A percentile compares a stretch with the other conserved stretches of the same genome.
These are phyloP conservation scores for Telenomus remus DNA, from an alignment of 1,140 invertebrate genomes.

Conservation along the genomic window DNA sequence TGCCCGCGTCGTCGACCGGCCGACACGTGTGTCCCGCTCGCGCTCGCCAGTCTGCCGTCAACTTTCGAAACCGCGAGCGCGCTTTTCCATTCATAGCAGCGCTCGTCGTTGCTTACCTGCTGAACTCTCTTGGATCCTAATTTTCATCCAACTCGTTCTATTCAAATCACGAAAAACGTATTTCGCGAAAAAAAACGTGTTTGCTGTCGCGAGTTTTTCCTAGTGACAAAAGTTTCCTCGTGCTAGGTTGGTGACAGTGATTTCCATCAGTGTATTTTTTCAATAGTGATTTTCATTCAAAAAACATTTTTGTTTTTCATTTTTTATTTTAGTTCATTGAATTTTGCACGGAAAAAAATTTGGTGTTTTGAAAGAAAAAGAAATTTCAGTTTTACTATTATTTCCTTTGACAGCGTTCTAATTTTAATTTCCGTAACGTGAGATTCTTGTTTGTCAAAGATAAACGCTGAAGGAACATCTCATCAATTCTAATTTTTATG, in stretches of 20 bases:
- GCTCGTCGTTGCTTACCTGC: neutral
- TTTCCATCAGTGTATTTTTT: conserved; percentile 9
- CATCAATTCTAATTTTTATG: too few relatives aligned
- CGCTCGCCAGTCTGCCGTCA: conserved; percentile 25
- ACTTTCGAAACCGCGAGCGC: conserved; percentile 37
- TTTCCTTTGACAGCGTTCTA: too few relatives aligned
- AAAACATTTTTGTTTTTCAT: too few relatives aligned
- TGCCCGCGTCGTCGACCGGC: conserved; percentile 42
- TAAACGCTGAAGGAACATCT: too few relatives aligned
- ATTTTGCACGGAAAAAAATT: too few relatives aligned
- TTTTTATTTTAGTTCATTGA: too few relatives aligned
- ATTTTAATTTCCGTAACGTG: too few relatives aligned
- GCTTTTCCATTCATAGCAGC: conserved; percentile 42
- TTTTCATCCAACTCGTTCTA: conserved; percentile 1
- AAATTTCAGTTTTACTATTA: too few relatives aligned
- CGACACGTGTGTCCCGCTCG: conserved; percentile 35
- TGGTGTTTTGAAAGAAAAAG: too few relatives aligned
- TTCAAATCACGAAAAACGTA: neutral
- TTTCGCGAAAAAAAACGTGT: too few relatives aligned
- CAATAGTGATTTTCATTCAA: neutral
- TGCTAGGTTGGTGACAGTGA: conserved; percentile 31
- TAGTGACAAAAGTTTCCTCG: conserved; percentile 22
- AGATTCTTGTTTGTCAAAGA: too few relatives aligned
- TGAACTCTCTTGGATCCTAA: conserved; percentile 5
- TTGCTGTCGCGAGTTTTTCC: conserved; percentile 17